phyloP scores from a whole-genome alignment of 2,888 invertebrate species.

The Gymnoscelis rufifasciata region DNA sequence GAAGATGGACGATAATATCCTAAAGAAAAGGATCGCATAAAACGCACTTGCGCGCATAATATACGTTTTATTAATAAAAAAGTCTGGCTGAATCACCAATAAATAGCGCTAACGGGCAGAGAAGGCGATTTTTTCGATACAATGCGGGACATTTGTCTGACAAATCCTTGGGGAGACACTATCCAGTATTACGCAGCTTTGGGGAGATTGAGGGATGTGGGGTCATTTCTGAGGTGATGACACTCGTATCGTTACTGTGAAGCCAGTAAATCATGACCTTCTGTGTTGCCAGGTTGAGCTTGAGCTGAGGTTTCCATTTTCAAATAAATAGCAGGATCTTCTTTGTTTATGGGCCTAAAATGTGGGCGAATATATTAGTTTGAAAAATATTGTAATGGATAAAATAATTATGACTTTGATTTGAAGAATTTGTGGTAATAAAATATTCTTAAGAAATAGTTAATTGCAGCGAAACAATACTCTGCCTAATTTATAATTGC shows the following conservation, averaged over 20 bases:
- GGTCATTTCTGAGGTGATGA: conserved; percentile 77
- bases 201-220: conserved; percentile 66
- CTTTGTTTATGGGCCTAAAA: conserved; percentile 46
- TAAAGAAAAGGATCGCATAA: conserved; percentile 64
- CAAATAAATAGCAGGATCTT: conserved; percentile 55
- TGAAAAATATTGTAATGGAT: too few relatives aligned
- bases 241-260: conserved; percentile 65
- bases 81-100: conserved; percentile 71
- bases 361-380: too few relatives aligned
- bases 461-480: conserved; percentile 1
- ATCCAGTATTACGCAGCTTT: conserved; percentile 60
- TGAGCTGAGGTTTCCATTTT: conserved; percentile 38
- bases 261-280: conserved; percentile 66
- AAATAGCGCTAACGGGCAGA: conserved; percentile 76
- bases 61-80: conserved; percentile 80
- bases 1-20: conserved; percentile 74
- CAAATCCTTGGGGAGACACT: conserved; percentile 76
- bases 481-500: conserved; percentile 17
- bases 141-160: conserved; percentile 75
- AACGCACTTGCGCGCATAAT: conserved; percentile 79
- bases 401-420: too few relatives aligned
- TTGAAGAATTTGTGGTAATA: too few relatives aligned
- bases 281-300: conserved; percentile 49
- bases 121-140: conserved; percentile 76
- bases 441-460: too few relatives aligned